These are phyloP conservation scores for Syngnathus rostellatus DNA, from an alignment of 2,797 vertebrate genomes.

Conservation along the genomic window DNA sequence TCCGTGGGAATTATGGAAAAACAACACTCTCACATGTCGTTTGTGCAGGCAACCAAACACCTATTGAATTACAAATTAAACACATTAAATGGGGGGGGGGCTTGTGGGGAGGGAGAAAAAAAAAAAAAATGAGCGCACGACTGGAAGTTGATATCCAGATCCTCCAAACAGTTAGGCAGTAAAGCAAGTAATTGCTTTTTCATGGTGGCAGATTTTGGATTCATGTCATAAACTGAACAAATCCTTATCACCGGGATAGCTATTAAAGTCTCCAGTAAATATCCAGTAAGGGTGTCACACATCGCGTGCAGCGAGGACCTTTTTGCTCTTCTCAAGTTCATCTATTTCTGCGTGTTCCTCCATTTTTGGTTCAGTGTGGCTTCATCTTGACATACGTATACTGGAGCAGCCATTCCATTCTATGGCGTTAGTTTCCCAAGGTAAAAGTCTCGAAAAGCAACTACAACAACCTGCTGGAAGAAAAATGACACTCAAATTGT, in stretches of 20 bases:
- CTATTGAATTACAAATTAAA: background rate
- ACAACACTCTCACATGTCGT: background rate
- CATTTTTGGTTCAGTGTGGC: too few species aligned
- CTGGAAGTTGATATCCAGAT: conserved; percentile 16
- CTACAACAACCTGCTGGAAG: too few species aligned
- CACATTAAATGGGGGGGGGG: background rate
- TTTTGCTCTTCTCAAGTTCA: background rate
- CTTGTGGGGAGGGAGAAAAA: too few species aligned
- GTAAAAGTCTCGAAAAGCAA: too few species aligned
- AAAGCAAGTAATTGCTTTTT: conserved; percentile 72
- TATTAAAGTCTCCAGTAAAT: conserved; percentile 68
- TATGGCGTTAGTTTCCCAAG: too few species aligned
- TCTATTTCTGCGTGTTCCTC: background rate
- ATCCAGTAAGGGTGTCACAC: conserved; percentile 50
- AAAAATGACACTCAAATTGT: too few species aligned
- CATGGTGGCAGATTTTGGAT: conserved; percentile 64
- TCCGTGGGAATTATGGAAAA: conserved; percentile 4
- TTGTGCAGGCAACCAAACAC: background rate
- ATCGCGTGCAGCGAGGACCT: background rate
- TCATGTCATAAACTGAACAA: conserved; percentile 58
- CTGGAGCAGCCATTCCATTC: too few species aligned
- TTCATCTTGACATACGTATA: too few species aligned
- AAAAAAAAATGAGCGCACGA: background rate
- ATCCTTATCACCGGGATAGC: conserved; percentile 57
- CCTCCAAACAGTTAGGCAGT: conserved; percentile 60